phyloP scores from a whole-genome alignment of 2,888 invertebrate species.

The Netelia melanura region DNA sequence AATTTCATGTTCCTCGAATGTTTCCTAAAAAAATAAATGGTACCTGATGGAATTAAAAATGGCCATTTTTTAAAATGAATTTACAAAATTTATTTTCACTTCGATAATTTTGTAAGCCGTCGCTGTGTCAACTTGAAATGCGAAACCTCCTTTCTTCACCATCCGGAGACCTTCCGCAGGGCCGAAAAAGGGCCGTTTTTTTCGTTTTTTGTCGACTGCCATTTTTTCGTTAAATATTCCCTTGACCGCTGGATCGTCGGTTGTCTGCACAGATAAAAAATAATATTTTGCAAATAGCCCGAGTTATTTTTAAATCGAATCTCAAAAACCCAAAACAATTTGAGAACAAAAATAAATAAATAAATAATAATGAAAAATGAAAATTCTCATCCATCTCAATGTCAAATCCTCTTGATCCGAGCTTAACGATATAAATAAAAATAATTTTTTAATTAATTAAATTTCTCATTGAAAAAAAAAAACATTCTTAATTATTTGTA shows the following conservation, averaged over 20 bases:
- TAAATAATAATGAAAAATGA: too few relatives aligned
- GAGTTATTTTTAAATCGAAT: too few relatives aligned
- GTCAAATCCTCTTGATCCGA: too few relatives aligned
- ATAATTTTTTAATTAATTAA: too few relatives aligned
- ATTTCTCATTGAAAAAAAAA: too few relatives aligned
- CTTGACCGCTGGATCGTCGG: slow-evolving; percentile 88
- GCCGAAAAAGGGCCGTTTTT: slow-evolving; percentile 80
- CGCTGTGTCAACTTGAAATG: slow-evolving; percentile 89
- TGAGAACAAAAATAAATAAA: too few relatives aligned
- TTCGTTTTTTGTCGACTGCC: slow-evolving; percentile 71
- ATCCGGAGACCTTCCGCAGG: slow-evolving; percentile 86
- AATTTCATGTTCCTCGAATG: slow-evolving; percentile 88
- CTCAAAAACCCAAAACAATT: too few relatives aligned
- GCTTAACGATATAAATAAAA: too few relatives aligned
- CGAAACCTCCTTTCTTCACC: slow-evolving; percentile 89
- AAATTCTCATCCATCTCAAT: too few relatives aligned
- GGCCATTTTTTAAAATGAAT: not conserved
- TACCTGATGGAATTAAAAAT: slow-evolving; percentile 6
- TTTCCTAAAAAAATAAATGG: slow-evolving; percentile 79
- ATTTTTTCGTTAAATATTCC: slow-evolving; percentile 88
- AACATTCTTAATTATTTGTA: too few relatives aligned
- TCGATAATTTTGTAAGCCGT: slow-evolving; percentile 89
- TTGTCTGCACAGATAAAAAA: slow-evolving; percentile 85
- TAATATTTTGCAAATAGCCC: too few relatives aligned
- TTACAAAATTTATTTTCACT: slow-evolving; percentile 64